Percentiles rank a stretch among this genome's conserved stretches.
phyloP scores from a whole-genome alignment of 2,888 invertebrate genomes.

The Pristionchus arcanus region DNA sequence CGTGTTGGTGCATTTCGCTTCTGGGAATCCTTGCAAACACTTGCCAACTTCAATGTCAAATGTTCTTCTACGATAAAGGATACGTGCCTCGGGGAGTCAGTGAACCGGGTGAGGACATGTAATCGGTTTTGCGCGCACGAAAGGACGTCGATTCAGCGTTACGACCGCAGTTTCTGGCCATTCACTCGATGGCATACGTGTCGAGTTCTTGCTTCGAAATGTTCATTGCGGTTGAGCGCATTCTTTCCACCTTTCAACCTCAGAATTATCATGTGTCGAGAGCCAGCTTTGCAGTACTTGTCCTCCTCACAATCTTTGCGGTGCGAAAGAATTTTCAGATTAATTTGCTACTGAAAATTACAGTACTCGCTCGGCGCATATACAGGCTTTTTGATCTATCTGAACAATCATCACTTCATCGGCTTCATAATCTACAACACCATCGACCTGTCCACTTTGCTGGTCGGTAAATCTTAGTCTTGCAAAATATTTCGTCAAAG shows the following conservation, averaged over 20 bases:
- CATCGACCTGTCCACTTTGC: not conserved
- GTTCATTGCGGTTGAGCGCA: not conserved
- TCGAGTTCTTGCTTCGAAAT: slow-evolving; percentile 3
- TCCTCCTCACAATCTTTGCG: not conserved
- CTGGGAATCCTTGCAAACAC: not conserved
- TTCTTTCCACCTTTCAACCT: not conserved
- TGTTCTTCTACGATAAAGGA: not conserved
- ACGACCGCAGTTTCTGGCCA: not conserved
- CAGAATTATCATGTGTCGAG: not conserved
- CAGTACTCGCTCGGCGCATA: not conserved
- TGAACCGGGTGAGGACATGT: not conserved
- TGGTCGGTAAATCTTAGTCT: not conserved
- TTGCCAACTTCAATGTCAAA: not conserved
- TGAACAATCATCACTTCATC: not conserved
- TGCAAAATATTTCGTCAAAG: no score
- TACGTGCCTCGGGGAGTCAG: not conserved
- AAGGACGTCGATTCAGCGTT: not conserved
- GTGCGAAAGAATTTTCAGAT: no score
- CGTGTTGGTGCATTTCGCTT: not conserved
- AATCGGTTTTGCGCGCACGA: not conserved
- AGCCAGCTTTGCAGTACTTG: not conserved
- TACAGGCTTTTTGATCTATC: not conserved
- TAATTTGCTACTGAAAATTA: no score
- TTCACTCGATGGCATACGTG: not conserved
- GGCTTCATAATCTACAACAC: not conserved